A percentile compares a stretch with the other conserved stretches of the same genome.
Conservation (phyloP, 2,888 invertebrate genomes). For the Tetragnatha montana region DNA sequence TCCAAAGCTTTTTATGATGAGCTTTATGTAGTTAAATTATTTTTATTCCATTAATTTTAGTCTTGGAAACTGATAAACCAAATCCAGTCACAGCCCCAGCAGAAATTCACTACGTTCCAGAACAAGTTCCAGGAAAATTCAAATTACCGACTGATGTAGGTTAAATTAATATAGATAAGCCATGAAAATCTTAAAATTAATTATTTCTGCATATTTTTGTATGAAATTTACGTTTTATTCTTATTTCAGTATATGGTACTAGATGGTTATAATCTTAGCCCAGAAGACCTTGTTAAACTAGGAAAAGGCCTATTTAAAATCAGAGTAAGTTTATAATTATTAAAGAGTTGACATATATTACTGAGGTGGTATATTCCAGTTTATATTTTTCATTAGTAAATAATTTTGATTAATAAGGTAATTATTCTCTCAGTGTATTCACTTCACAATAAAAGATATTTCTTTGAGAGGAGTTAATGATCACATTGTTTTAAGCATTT, state of each 20-base stretch:
- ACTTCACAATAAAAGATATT: no score
- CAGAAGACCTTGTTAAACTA: constrained; percentile 80
- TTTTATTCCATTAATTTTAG: constrained; percentile 74
- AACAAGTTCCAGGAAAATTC: constrained; percentile 77
- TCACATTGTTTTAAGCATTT: no score
- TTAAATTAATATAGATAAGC: not conserved
- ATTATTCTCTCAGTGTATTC: no score
- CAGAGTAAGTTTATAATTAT: constrained; percentile 76
- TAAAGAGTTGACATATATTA: not conserved
- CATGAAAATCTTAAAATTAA: not conserved
- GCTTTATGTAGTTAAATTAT: not conserved
- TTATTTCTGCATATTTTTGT: not conserved
- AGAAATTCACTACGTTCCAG: constrained; percentile 78
- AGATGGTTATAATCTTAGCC: constrained; percentile 80
- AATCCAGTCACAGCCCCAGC: constrained; percentile 77
- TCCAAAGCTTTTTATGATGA: not conserved
- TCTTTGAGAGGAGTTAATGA: no score
- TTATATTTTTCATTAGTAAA: no score
- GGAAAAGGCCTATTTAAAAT: constrained; percentile 80
- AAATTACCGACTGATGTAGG: constrained; percentile 75
- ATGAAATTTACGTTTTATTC: not conserved
- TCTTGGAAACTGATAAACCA: constrained; percentile 78
- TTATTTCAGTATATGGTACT: constrained; percentile 78
- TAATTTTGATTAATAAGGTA: no score
- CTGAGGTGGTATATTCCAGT: no score